Percentiles rank a stretch among this genome's conserved stretches.
phyloP scores from a whole-genome alignment of 2,113 vertebrate genomes.

The Tragelaphus scriptus region DNA sequence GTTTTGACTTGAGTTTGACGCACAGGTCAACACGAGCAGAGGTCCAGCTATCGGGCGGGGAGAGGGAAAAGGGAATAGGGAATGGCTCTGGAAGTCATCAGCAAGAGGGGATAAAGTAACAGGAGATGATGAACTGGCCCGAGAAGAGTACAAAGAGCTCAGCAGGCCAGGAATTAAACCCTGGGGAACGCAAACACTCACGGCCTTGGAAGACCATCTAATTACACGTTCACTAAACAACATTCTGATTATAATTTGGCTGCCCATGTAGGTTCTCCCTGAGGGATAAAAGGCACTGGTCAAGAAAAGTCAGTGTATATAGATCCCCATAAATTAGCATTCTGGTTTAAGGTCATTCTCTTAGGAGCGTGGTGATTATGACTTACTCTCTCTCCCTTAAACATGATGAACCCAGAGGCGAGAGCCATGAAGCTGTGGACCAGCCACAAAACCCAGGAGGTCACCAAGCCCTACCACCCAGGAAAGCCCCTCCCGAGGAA shows the following conservation, averaged over 20 bases:
- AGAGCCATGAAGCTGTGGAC: no score
- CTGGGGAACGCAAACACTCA: not conserved
- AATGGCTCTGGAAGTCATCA: not conserved
- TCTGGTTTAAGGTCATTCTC: not conserved
- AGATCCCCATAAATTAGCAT: not conserved
- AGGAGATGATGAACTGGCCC: not conserved
- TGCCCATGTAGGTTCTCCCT: not conserved
- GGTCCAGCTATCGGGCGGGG: not conserved
- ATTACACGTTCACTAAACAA: not conserved
- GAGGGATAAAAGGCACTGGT: not conserved
- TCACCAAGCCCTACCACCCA: not conserved
- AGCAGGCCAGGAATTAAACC: not conserved
- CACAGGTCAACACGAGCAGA: not conserved
- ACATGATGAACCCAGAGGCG: not conserved
- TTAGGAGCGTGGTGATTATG: not conserved
- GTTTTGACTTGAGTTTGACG: not conserved
- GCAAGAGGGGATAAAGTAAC: fast-evolving
- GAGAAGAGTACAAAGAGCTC: not conserved
- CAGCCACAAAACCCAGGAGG: not conserved
- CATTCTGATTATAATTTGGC: not conserved
- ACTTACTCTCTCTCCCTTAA: not conserved
- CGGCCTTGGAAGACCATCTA: not conserved
- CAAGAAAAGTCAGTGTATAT: not conserved
- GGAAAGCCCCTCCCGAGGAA: not conserved
- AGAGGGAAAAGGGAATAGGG: not conserved